Conservation (phyloP, 2,797 vertebrate genomes). For the Amblyraja radiata region DNA sequence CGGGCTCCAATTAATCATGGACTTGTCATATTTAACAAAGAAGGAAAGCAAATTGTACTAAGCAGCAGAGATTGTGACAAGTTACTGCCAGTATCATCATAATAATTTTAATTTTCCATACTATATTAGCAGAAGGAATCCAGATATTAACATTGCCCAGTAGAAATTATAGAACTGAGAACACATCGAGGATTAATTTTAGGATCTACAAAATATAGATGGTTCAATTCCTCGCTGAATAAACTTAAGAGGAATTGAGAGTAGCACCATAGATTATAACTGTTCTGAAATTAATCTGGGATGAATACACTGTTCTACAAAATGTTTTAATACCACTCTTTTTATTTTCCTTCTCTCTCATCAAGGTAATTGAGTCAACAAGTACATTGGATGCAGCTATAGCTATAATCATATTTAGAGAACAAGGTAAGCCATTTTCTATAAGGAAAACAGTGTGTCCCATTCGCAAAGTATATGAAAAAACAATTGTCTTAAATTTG, state of each 20-base stretch:
- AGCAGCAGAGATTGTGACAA: background rate
- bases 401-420: slow-evolving; percentile 59
- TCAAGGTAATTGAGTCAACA: slow-evolving; percentile 67
- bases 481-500: background rate
- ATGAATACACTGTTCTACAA: too few species aligned
- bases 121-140: background rate
- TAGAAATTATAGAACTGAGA: background rate
- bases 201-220: background rate
- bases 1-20: background rate
- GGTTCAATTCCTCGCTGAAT: background rate
- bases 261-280: too few species aligned
- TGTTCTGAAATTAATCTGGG: too few species aligned
- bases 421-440: slow-evolving; percentile 58
- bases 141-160: background rate
- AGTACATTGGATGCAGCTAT: slow-evolving; percentile 76
- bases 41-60: background rate
- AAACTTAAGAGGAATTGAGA: background rate
- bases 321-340: background rate
- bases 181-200: too few species aligned
- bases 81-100: background rate
- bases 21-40: background rate
- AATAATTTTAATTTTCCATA: background rate
- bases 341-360: slow-evolving; percentile 34
- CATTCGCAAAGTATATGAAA: too few species aligned
- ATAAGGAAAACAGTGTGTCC: background rate